A percentile compares a stretch with the other conserved stretches of the same genome.
Evolutionary conservation across 2,113 vertebrate species (phyloP).

Genomic region (Clinocottus analis): DNA sequence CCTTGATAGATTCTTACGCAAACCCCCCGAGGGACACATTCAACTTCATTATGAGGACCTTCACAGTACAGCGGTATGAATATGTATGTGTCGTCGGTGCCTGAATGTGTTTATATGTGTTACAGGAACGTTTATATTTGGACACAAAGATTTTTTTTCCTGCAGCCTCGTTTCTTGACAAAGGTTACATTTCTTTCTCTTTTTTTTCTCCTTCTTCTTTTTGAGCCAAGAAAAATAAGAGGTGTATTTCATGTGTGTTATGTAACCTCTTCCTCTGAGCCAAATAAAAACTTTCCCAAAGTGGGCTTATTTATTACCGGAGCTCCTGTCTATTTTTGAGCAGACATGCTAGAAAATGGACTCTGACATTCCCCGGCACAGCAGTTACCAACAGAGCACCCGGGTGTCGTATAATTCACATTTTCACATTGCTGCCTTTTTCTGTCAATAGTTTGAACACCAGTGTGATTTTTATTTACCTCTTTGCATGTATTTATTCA

Average conservation of each 20-base stretch:
- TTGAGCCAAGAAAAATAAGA: constrained; percentile 29
- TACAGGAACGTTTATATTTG: constrained; percentile 27
- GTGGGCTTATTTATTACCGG: constrained; percentile 58
- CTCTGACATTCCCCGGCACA: constrained; percentile 44
- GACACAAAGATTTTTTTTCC: constrained; percentile 3
- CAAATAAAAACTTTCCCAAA: constrained; percentile 71
- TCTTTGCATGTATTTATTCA: constrained; percentile 53
- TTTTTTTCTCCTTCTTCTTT: neutral
- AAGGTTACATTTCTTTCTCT: constrained; percentile 18
- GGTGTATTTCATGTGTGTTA: constrained; percentile 63
- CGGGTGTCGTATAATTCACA: constrained; percentile 22
- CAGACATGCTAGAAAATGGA: constrained; percentile 51
- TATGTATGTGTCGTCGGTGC: constrained; percentile 1
- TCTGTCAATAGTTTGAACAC: constrained; percentile 32
- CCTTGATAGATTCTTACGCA: constrained; percentile 25
- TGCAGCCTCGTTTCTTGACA: constrained; percentile 10
- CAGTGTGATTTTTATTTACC: constrained; percentile 34
- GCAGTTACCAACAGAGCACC: constrained; percentile 18
- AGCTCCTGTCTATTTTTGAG: constrained; percentile 65
- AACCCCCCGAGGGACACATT: constrained; percentile 19
- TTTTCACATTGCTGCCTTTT: constrained; percentile 44
- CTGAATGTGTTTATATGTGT: constrained; percentile 3
- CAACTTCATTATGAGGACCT: constrained; percentile 1
- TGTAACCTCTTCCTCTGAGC: constrained; percentile 61
- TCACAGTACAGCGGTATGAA: neutral